A percentile compares a stretch with the other conserved stretches of the same genome.
phyloP scores from a whole-genome alignment of 2,888 invertebrate species.

The Ectropis crepuscularia region DNA sequence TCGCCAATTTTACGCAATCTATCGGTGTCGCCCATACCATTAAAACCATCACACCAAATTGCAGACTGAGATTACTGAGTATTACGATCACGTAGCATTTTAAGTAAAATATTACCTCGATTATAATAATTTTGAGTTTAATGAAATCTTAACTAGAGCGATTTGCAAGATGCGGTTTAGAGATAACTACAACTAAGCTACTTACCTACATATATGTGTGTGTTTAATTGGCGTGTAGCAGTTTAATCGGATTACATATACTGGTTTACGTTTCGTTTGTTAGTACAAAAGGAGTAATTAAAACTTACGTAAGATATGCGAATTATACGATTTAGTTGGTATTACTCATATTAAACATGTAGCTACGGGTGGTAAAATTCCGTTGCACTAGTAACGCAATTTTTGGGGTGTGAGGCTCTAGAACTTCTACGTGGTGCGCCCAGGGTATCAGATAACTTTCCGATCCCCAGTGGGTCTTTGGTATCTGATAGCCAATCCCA shows the following conservation, averaged over 20 bases:
- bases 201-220: slow-evolving; percentile 22
- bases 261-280: slow-evolving; percentile 41
- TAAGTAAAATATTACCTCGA: not conserved
- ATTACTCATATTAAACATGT: not conserved
- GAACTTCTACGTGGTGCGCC: too few relatives aligned
- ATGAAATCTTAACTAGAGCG: slow-evolving; percentile 8
- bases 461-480: too few relatives aligned
- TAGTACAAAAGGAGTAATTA: slow-evolving; percentile 18
- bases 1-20: too few relatives aligned
- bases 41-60: too few relatives aligned
- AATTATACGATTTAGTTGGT: slow-evolving; percentile 9
- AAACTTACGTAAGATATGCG: slow-evolving; percentile 26
- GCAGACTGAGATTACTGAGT: too few relatives aligned
- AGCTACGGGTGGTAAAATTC: too few relatives aligned
- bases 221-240: slow-evolving; percentile 38
- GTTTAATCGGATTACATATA: slow-evolving; percentile 28
- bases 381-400: too few relatives aligned
- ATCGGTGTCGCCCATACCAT: too few relatives aligned
- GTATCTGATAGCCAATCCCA: too few relatives aligned
- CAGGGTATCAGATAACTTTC: too few relatives aligned
- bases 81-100: too few relatives aligned
- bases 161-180: slow-evolving; percentile 10
- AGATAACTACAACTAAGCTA: slow-evolving; percentile 18
- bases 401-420: too few relatives aligned
- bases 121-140: slow-evolving; percentile 4